phyloP scores from a whole-genome alignment of 1,140 invertebrate species.

The Acyrthosiphon pisum region DNA sequence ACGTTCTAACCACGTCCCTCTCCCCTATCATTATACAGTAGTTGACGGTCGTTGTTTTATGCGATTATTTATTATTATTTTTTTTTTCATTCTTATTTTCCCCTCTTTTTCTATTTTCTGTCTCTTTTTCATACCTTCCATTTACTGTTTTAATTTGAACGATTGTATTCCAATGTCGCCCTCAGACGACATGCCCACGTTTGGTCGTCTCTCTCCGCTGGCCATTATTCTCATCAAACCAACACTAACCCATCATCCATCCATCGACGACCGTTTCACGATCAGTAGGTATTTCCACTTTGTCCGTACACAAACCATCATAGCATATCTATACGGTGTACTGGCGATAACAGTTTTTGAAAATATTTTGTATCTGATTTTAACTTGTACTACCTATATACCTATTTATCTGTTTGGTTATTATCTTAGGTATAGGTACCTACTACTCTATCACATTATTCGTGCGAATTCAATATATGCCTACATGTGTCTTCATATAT shows the following conservation, averaged over 20 bases:
- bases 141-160: conserved; percentile 48
- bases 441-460: background rate
- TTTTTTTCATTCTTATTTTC: conserved; percentile 51
- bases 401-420: background rate
- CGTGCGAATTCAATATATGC: background rate
- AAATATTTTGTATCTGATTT: background rate
- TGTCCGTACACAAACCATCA: background rate
- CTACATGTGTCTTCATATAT: background rate
- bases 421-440: background rate
- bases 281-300: conserved; percentile 38
- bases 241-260: conserved; percentile 46
- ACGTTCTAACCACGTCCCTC: conserved; percentile 40
- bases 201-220: conserved; percentile 41
- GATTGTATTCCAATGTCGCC: conserved; percentile 54
- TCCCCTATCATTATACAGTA: background rate
- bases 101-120: conserved; percentile 39
- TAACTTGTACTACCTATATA: background rate
- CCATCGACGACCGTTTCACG: background rate
- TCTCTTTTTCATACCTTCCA: conserved; percentile 35
- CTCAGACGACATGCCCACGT: conserved; percentile 50
- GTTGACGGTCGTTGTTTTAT: conserved; percentile 44
- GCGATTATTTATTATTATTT: conserved; percentile 46
- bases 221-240: conserved; percentile 51
- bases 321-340: background rate
- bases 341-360: background rate